A percentile compares a stretch with the other conserved stretches of the same genome.
Conservation (phyloP, 2,797 vertebrate genomes). For the Acanthornis magna region DNA sequence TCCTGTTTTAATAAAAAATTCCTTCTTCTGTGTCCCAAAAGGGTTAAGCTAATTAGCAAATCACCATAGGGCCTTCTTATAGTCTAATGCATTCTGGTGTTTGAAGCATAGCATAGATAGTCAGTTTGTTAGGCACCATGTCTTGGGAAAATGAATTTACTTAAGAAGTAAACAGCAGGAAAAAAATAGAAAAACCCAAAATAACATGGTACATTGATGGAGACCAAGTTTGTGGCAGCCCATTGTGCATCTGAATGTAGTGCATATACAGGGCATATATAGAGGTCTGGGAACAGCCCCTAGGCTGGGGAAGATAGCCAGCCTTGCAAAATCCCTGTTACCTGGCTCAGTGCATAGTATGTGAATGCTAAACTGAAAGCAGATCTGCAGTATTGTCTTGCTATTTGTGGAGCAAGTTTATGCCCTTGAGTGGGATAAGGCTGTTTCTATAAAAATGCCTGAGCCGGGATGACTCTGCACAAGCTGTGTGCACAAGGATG, state of each 20-base stretch:
- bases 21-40: neutral
- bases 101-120: neutral
- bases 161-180: neutral
- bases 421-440: neutral
- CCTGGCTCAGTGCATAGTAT: neutral
- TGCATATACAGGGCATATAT: neutral
- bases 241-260: neutral
- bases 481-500: neutral
- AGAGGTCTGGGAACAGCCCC: neutral
- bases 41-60: constrained; percentile 55
- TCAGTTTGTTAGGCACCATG: neutral
- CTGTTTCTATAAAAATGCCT: neutral
- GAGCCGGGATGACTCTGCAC: neutral
- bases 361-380: neutral
- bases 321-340: neutral
- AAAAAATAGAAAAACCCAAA: neutral
- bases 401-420: neutral
- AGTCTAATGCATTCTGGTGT: constrained; percentile 7
- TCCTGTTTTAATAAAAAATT: constrained; percentile 63
- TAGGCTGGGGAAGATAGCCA: neutral
- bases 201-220: neutral
- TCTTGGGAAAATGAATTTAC: neutral
- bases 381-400: neutral
- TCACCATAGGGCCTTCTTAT: constrained; percentile 29
- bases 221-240: neutral